Base-by-base conservation (phyloP, 2,888 invertebrate species). In the Napeogenes inachia region DNA sequence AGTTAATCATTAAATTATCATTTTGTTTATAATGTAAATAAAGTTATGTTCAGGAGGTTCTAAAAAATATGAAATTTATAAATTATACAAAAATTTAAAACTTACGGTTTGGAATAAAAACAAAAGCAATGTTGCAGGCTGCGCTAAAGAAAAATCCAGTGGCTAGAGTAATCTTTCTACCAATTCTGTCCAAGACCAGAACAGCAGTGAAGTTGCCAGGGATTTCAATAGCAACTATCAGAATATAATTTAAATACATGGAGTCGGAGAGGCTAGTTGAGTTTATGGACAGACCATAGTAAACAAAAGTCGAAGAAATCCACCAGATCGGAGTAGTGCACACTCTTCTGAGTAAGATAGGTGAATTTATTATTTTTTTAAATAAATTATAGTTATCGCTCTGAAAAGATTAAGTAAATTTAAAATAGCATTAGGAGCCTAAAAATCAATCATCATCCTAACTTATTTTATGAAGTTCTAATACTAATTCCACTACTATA, bases 281-380 rank as follows among this genome's bases (percentile, higher is more conserved):
- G 83, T 95, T 95, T 66, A 96, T 87, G 21, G 94, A 94, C 38
- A 96, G 84, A 0, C 96, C 96, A 74, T 95, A 96, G 83, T 94
- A 96, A 13, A 96, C 93, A 71, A 96, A 93, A 0, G 94, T 93
- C 68, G 94, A 94, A 2, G 95, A 93, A 58, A 95, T 92, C 95
- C 95, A 95, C 85, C 95, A 95, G 70, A 95, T 91, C n/a, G 94
- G 94, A 46, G 95, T 94, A 55, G 93, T 93, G 46, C 92, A 73
- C 58, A 94, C 81, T 32, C 94, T 88, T 0, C 92, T 77, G 2
- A 92, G 75, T 2, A 94, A 80, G 13, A 87, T 80, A 2, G 76
- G 78, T 0, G 92, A 92, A 45, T 79, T 46, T 6, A 55, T 56
- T 1, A 65, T 54, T 21, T 53, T 55, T 10, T 45, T 53, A 21